Percentiles rank a stretch among this genome's conserved stretches.
These are phyloP conservation scores for Australoheros scitulus DNA, from an alignment of 2,113 vertebrate species.

Conservation along the genomic window DNA sequence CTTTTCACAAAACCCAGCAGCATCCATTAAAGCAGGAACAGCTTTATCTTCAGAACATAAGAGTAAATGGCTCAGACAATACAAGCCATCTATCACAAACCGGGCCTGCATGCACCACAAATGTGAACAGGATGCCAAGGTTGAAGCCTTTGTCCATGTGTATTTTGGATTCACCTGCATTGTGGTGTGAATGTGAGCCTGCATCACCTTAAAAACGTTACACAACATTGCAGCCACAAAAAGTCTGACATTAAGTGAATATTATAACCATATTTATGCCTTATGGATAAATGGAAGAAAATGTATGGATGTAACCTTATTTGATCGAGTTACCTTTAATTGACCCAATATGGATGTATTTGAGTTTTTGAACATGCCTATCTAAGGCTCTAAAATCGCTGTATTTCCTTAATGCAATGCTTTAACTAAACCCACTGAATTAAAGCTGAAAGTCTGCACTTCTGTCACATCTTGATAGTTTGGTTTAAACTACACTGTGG, in stretches of 20 bases:
- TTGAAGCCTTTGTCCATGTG: constrained; percentile 51
- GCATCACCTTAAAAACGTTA: neutral
- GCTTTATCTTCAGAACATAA: constrained; percentile 53
- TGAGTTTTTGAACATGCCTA: neutral
- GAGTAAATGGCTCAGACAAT: constrained; percentile 50
- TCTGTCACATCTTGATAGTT: neutral
- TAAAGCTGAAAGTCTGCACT: neutral
- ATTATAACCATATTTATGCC: neutral
- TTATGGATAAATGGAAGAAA: too few species aligned
- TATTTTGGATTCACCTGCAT: neutral
- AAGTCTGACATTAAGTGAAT: neutral
- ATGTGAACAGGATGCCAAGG: constrained; percentile 69
- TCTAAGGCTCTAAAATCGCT: neutral
- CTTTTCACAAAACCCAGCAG: constrained; percentile 54
- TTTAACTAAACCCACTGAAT: neutral
- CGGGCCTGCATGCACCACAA: constrained; percentile 42
- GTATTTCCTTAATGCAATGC: neutral
- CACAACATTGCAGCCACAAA: neutral
- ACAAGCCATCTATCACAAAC: constrained; percentile 41
- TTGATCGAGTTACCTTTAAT: neutral
- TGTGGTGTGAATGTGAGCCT: constrained; percentile 15
- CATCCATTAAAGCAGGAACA: constrained; percentile 61
- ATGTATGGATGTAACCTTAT: too few species aligned
- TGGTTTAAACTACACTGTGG: neutral
- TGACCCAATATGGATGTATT: neutral